Base-by-base conservation (phyloP, 2,888 invertebrate species). In the Xestia c-nigrum region DNA sequence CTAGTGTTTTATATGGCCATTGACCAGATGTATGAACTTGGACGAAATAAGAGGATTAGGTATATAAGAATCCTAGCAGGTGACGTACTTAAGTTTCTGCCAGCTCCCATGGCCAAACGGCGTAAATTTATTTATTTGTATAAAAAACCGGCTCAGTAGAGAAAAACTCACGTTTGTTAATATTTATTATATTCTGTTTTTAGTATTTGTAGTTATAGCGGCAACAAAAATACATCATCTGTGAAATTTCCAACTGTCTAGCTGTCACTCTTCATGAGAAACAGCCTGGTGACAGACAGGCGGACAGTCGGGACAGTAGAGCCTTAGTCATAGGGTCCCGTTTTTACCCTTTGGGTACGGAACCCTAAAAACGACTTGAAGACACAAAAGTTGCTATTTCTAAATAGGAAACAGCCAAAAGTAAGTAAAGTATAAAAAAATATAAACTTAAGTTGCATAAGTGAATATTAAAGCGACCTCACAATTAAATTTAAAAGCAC, bases 401-500 rank as follows among this genome's bases (percentile, higher is more conserved):
- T 24, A 6, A 7, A 16, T 19, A 59, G 5, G 3, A 59, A 16
- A 5, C n/a, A 10, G 3, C 12, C 19, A 59, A 52, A 2, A 31
- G 0, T 21, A 19, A 38, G 16, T 24, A 57, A 31, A 9, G 59
- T 19, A 50, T 38, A 9, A 31, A 80, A 12, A 61, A 24, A 73
- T 31, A 14, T 2, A 1, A 68, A 24, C 5, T 46, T 31, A 19
- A 46, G 24, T 9, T 72, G 24, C n/a, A 12, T 7, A 72, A 72
- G n/a, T 46, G 61, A 75, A 77, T 71, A 74, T 67, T 61, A 38
- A 66, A 71, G 38, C 68, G 64, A 81, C 50, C 75, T 64, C 69
- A 75, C 88, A 88, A 88, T 88, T 87, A 87, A 87, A 82, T 87
- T 87, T 78, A 79, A 86, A 86, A 87, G 80, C 88, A 84, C 68